Conservation (phyloP, 2,888 invertebrate genomes). For the Seira musarum region DNA sequence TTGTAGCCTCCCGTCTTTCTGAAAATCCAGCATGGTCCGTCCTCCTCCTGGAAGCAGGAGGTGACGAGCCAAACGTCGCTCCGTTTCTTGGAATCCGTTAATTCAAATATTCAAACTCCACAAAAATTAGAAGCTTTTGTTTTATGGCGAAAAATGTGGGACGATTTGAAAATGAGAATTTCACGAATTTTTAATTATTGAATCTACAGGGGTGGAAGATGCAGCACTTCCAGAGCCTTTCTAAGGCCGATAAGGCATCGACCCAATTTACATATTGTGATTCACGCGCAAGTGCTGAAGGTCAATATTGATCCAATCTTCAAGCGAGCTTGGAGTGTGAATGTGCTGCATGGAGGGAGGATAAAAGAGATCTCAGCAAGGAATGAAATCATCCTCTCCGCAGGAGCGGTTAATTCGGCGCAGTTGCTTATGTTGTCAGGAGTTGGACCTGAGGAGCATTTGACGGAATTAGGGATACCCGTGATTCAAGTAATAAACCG, state of each 20-base stretch:
- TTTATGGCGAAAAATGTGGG: background rate
- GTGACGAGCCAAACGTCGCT: constrained; percentile 73
- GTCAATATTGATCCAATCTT: constrained; percentile 79
- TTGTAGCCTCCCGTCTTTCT: constrained; percentile 74
- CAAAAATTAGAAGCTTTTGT: background rate
- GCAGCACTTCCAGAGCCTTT: constrained; percentile 92
- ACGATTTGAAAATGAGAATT: no score
- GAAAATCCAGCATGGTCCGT: constrained; percentile 74
- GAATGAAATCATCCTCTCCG: constrained; percentile 86
- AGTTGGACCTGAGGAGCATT: constrained; percentile 63
- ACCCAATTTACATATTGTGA: constrained; percentile 87
- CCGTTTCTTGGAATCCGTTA: constrained; percentile 74
- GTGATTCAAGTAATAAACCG: constrained; percentile 71
- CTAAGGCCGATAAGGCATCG: constrained; percentile 85
- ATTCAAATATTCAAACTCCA: constrained; percentile 41
- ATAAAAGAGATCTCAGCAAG: constrained; percentile 82
- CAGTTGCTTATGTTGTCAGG: constrained; percentile 67
- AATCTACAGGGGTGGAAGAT: constrained; percentile 86
- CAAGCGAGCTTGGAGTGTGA: constrained; percentile 86
- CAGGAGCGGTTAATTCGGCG: constrained; percentile 58
- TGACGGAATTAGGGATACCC: constrained; percentile 71
- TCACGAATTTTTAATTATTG: no score
- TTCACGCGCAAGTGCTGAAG: constrained; percentile 85
- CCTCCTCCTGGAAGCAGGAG: constrained; percentile 76
- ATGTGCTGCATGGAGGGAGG: constrained; percentile 83